Percentiles rank a stretch among this genome's conserved stretches.
Evolutionary conservation across 2,888 invertebrate species (phyloP).

Genomic region (Nebria brevicollis): DNA sequence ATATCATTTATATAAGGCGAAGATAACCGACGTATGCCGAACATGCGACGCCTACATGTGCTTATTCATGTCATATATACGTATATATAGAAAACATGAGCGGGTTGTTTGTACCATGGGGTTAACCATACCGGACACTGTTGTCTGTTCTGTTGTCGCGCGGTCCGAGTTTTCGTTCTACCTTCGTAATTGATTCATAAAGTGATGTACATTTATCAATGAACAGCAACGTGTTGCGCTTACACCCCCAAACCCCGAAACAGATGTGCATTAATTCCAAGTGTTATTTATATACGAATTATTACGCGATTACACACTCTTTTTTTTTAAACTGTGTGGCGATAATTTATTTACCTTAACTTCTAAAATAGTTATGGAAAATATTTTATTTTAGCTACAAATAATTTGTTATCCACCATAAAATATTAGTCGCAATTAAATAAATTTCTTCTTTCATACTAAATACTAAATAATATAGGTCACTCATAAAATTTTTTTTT

Average conservation of each 20-base stretch:
- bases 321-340: too few species aligned
- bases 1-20: slow-evolving; percentile 14
- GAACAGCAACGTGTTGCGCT: neutral
- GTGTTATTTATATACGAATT: neutral
- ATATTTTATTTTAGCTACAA: too few species aligned
- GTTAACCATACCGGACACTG: slow-evolving; percentile 40
- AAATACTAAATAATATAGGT: too few species aligned
- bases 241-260: neutral
- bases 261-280: neutral
- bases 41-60: slow-evolving; percentile 48
- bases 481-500: too few species aligned
- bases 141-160: slow-evolving; percentile 43
- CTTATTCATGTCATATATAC: slow-evolving; percentile 50
- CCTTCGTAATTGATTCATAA: slow-evolving; percentile 43
- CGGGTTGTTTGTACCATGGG: slow-evolving; percentile 51
- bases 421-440: too few species aligned
- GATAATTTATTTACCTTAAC: too few species aligned
- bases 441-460: too few species aligned
- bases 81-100: slow-evolving; percentile 45
- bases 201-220: neutral
- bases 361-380: too few species aligned
- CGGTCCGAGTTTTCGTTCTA: slow-evolving; percentile 48
- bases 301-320: too few species aligned
- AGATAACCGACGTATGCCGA: slow-evolving; percentile 36
- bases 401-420: too few species aligned